phyloP scores from a whole-genome alignment of 2,113 vertebrate species.

The Plestiodon gilberti region DNA sequence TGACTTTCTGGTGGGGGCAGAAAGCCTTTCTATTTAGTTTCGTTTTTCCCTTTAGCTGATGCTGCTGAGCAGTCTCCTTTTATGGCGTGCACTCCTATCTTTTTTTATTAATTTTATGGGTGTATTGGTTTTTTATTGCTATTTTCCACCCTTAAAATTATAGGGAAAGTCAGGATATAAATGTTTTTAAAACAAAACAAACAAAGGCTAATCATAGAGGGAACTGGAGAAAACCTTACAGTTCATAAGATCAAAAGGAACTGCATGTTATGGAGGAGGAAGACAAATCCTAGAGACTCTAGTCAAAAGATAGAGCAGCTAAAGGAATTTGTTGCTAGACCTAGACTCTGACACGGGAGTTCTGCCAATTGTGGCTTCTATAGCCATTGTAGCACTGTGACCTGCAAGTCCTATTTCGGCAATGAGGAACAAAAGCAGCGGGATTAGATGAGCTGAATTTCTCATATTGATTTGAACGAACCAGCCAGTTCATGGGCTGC shows the following conservation, averaged over 20 bases:
- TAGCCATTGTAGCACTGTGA: neutral
- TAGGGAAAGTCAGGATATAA: too few species aligned
- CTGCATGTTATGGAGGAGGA: neutral
- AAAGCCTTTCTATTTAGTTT: too few species aligned
- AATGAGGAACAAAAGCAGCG: neutral
- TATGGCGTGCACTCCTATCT: too few species aligned
- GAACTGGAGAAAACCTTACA: neutral
- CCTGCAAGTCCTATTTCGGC: neutral
- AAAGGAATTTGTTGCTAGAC: too few species aligned
- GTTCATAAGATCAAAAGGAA: neutral
- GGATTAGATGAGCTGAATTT: neutral
- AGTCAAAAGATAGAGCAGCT: neutral
- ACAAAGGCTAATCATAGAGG: neutral
- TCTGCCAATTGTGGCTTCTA: neutral
- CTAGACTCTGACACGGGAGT: neutral
- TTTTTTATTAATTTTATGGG: too few species aligned
- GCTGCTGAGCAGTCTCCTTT: too few species aligned
- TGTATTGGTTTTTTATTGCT: too few species aligned
- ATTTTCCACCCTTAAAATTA: too few species aligned
- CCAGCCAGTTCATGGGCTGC: neutral
- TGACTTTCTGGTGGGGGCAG: too few species aligned
- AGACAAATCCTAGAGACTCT: too few species aligned
- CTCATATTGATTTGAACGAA: neutral
- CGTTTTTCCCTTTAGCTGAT: too few species aligned
- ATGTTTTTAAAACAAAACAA: too few species aligned